Percentiles rank a stretch among this genome's conserved stretches.
Evolutionary conservation across 2,113 vertebrate species (phyloP).

Genomic region (Rhombomys opimus): DNA sequence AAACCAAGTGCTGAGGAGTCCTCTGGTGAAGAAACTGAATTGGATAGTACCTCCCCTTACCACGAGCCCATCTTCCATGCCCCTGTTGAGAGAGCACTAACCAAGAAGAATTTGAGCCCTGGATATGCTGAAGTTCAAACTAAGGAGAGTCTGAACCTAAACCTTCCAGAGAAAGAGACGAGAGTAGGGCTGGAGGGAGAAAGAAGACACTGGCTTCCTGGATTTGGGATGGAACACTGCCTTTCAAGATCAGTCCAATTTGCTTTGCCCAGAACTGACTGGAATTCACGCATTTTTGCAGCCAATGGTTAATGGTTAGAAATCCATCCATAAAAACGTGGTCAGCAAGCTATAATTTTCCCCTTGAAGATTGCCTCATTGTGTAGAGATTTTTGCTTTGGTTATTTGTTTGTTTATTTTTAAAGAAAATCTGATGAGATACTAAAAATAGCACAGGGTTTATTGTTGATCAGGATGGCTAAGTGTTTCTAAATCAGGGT

Average conservation of each 20-base stretch:
- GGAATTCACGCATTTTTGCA: neutral
- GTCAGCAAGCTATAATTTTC: conserved; percentile 71
- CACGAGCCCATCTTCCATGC: neutral
- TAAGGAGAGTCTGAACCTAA: neutral
- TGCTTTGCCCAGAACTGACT: conserved; percentile 24
- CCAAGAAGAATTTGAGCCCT: neutral
- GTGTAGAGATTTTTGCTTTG: conserved; percentile 51
- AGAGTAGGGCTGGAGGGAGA: neutral
- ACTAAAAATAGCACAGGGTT: conserved; percentile 65
- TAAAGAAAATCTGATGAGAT: conserved; percentile 50
- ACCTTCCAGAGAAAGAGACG: neutral
- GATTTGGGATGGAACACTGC: neutral
- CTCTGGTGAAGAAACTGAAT: conserved; percentile 13
- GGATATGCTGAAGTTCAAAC: neutral
- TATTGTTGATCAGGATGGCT: conserved; percentile 50
- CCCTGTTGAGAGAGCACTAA: neutral
- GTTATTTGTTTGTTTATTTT: conserved; percentile 77
- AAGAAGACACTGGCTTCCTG: neutral
- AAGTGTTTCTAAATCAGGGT: conserved; percentile 75
- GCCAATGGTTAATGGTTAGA: conserved; percentile 48
- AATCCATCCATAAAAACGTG: conserved; percentile 44
- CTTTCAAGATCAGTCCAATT: neutral
- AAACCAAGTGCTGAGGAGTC: neutral
- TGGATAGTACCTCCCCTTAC: neutral
- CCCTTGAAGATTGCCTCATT: conserved; percentile 56